Conservation (phyloP, 2,113 vertebrate species). For the Syngnathoides biaculeatus region DNA sequence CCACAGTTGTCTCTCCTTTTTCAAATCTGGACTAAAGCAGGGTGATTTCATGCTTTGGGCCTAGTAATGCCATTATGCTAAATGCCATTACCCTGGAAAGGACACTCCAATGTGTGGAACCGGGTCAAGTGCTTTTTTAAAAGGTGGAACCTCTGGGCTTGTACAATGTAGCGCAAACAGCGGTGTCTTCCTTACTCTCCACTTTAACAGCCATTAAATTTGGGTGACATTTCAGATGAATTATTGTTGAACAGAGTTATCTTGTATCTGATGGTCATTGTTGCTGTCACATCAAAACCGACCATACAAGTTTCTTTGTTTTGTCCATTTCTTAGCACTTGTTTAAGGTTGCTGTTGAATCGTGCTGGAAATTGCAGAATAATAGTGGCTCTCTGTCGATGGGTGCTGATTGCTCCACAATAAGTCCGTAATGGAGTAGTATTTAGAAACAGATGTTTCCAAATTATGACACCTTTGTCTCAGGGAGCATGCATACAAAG, state of each 20-base stretch:
- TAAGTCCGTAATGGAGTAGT: constrained; percentile 64
- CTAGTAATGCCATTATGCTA: constrained; percentile 72
- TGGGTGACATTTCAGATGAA: constrained; percentile 32
- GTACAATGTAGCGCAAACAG: constrained; percentile 46
- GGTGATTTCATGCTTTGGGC: constrained; percentile 71
- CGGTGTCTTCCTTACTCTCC: constrained; percentile 23
- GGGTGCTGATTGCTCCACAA: constrained; percentile 63
- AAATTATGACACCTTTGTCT: constrained; percentile 66
- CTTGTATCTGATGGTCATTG: constrained; percentile 49
- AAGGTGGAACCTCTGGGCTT: constrained; percentile 45
- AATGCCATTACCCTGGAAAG: constrained; percentile 70
- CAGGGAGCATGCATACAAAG: constrained; percentile 35
- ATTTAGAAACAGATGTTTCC: constrained; percentile 74
- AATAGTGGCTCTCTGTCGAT: constrained; percentile 68
- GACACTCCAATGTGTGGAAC: constrained; percentile 58
- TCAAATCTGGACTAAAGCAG: constrained; percentile 55
- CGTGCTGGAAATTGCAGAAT: constrained; percentile 60
- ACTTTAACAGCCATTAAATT: constrained; percentile 40
- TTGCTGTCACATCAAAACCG: constrained; percentile 45
- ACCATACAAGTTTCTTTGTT: constrained; percentile 41
- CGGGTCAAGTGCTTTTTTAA: constrained; percentile 58
- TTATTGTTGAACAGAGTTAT: constrained; percentile 42
- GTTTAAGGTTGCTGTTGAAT: constrained; percentile 44
- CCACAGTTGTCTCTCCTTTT: constrained; percentile 16
- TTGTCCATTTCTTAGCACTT: constrained; percentile 31